Base-by-base conservation (phyloP, 2,113 vertebrate genomes). In the Aldabrachelys gigantea region DNA sequence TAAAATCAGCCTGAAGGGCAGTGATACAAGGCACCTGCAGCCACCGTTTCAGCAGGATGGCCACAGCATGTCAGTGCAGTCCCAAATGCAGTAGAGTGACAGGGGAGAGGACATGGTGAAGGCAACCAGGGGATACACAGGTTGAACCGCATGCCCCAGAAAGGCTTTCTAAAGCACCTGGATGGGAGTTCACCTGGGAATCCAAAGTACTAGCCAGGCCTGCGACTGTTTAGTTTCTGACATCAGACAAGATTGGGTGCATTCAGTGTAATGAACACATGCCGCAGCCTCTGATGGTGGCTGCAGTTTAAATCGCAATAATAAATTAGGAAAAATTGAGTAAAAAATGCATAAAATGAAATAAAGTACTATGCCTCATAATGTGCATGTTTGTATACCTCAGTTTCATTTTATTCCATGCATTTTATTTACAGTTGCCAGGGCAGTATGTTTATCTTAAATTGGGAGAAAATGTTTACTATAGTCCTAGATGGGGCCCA, bases 401-500 rank as follows among this genome's bases (percentile, higher is more conserved):
- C 27, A 7, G 1, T 50, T 93, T 89, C 6, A 76, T 72, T 89
- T 56, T 13, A 79, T 56, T 79, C 22, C 65, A 72, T 72, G 65
- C 19, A 72, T 72, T 2, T 57, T 88, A 29, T 89, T 89, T 89
- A 44, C 93, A 92, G 78, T 65, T 95, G 52, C 80, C 84, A 79
- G 17, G 41, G 86, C 81, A 92, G 75, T 85, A 13, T 52, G 57
- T 88, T 94, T 22, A 53, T 91, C 78, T 89, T 80, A 80, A 81
- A 89, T 72, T 50, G 59, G 91, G 92, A 93, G 92, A 69, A 83
- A 83, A 80, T 87, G 0, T 72, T 80, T 90, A 44, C 83, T 84
- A 84, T 95, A 93, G 87, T 79, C 94, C 75, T 76, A 41, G 47
- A 13, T 47, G n/a, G n/a, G 81, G 78, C 89, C 91, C 53, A 8